Evolutionary conservation across 2,797 vertebrate species (phyloP).

Genomic region (Semaprochilodus insignis): DNA sequence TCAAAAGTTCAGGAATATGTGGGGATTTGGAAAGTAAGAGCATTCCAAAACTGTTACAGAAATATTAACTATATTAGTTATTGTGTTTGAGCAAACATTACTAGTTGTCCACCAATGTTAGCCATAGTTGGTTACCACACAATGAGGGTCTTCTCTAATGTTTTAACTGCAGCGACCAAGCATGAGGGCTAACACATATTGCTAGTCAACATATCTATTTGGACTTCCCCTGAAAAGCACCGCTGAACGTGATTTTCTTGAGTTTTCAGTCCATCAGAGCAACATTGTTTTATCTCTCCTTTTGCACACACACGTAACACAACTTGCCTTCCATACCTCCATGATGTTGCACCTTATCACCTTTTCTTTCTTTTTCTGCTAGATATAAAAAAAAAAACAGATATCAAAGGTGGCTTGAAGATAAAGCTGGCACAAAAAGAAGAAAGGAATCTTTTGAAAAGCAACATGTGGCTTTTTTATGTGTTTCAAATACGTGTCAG

Average conservation of each 20-base stretch:
- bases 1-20: too few relatives aligned
- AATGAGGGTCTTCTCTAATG: not conserved
- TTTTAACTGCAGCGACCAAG: too few relatives aligned
- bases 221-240: too few relatives aligned
- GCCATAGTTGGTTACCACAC: not conserved
- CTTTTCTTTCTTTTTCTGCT: not conserved
- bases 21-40: too few relatives aligned
- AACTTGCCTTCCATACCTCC: not conserved
- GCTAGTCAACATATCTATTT: too few relatives aligned
- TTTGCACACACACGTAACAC: not conserved
- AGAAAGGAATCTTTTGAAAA: slow-evolving; percentile 30
- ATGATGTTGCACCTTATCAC: not conserved
- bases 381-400: slow-evolving; percentile 24
- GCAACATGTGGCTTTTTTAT: slow-evolving; percentile 21
- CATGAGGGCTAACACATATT: too few relatives aligned
- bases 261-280: not conserved
- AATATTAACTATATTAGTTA: not conserved
- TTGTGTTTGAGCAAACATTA: not conserved
- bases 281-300: slow-evolving; percentile 9
- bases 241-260: too few relatives aligned
- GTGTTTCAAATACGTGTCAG: slow-evolving; percentile 20
- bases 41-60: not conserved
- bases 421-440: slow-evolving; percentile 36
- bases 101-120: not conserved
- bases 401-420: slow-evolving; percentile 39